Evolutionary conservation across 2,888 invertebrate species (phyloP), one percentile per base, ranked within the genome.

Genomic region (Latrodectus hesperus): DNA sequence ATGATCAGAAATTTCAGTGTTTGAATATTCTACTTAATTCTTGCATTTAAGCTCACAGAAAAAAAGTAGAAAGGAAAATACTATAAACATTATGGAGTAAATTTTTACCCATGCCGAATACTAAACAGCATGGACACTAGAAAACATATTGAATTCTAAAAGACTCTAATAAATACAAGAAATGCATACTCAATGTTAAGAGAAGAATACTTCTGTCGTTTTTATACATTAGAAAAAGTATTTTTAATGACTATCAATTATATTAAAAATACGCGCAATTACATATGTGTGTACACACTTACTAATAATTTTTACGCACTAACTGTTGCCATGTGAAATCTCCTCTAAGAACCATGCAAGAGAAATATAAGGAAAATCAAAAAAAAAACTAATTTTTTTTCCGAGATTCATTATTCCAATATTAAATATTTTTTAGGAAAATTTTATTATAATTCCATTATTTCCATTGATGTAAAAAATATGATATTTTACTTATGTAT

Each of bases 101-200:
- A 38, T 38, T 38, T 38, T 38, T 60, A 60, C 14, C 10, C 52
- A 74, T 67, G 53, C 74, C 73, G 81, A 81, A 60, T n/a, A 60
- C 52, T 73, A 74, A 51, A 81, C 81, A 53, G 81, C 81, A 73
- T 81, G 81, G 73, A 53, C 64, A 65, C 55, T 52, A 17, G 38
- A 74, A 81, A 81, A 81, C 81, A 81, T 81, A 81, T 81, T 81
- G 81, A 65, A 74, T 9, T 65, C 17, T 81, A 16, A 14, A 8
- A 70, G 1, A 38, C n/a, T 26, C 10, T 55, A 55, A 70, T 52
- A 22, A 52, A n/a, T 51, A 17, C 9, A 17, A 16, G 26, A 22
- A 10, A 22, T 6, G 10, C 49, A 22, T 22, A 67, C 52, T 52
- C 14, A 67, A 52, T 52, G 26, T 14, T 10, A 22, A 17, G 17